Evolutionary conservation across 2,888 invertebrate species (phyloP).

Genomic region (Leptinotarsa rubiginosa): DNA sequence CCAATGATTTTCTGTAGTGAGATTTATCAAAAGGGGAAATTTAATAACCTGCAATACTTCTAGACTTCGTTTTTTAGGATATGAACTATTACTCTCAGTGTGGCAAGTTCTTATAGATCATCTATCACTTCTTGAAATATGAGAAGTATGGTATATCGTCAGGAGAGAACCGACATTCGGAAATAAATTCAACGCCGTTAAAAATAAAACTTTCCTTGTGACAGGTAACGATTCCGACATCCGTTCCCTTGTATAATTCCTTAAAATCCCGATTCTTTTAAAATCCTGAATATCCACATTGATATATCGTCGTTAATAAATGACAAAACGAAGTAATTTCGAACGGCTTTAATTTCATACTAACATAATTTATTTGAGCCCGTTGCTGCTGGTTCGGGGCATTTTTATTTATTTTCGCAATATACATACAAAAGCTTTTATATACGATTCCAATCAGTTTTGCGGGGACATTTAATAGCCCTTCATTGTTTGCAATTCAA

Average conservation of each 20-base stretch:
- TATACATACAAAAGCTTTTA: conserved; percentile 25
- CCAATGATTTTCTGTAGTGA: too few relatives aligned
- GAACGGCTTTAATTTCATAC: conserved; percentile 34
- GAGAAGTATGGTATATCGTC: neutral
- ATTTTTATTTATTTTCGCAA: conserved; percentile 18
- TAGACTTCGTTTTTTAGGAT: too few relatives aligned
- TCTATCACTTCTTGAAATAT: too few relatives aligned
- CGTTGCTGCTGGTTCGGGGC: conserved; percentile 2
- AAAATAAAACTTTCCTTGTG: neutral
- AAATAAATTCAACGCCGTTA: neutral
- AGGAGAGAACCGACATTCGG: neutral
- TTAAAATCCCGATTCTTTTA: conserved; percentile 22
- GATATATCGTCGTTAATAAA: conserved; percentile 35
- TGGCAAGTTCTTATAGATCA: too few relatives aligned
- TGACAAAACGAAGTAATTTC: conserved; percentile 36
- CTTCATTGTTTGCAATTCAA: conserved; percentile 37
- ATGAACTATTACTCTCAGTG: too few relatives aligned
- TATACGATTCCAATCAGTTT: conserved; percentile 24
- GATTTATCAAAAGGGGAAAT: too few relatives aligned
- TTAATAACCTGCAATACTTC: too few relatives aligned
- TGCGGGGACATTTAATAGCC: conserved; percentile 35
- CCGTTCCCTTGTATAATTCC: conserved; percentile 1
- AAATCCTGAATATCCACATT: conserved; percentile 31
- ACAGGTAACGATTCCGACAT: conserved; percentile 5
- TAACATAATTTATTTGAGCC: conserved; percentile 29